Conservation (phyloP, 1,140 invertebrate species). For the Samia ricini region DNA sequence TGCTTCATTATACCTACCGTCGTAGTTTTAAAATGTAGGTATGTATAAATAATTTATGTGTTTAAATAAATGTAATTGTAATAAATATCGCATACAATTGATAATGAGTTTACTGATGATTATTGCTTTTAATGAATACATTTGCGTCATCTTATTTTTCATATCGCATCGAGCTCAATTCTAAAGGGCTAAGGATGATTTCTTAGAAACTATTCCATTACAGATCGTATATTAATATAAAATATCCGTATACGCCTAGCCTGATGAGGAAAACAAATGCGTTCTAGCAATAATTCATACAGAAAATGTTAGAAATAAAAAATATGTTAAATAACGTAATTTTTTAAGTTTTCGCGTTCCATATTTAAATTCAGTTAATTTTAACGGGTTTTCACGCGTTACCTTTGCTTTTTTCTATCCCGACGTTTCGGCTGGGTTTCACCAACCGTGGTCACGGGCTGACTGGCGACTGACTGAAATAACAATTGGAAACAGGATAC, state of each 20-base stretch:
- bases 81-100: neutral
- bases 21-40: too few relatives aligned
- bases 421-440: too few relatives aligned
- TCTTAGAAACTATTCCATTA: constrained; percentile 4
- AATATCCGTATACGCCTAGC: neutral
- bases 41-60: too few relatives aligned
- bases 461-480: too few relatives aligned
- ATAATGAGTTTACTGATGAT: neutral
- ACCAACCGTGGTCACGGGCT: too few relatives aligned
- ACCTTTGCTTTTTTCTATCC: too few relatives aligned
- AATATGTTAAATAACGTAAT: neutral
- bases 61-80: neutral
- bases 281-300: neutral
- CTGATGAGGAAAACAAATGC: neutral
- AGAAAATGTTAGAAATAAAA: neutral
- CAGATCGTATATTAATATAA: neutral
- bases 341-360: neutral
- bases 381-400: too few relatives aligned
- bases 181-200: constrained; percentile 18
- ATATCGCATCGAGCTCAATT: neutral
- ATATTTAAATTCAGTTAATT: too few relatives aligned
- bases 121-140: neutral
- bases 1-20: too few relatives aligned
- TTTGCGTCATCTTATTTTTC: constrained; percentile 12
- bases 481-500: too few relatives aligned